These are phyloP conservation scores for Heliconius congener DNA, from an alignment of 1,140 invertebrate species.

Conservation along the genomic window DNA sequence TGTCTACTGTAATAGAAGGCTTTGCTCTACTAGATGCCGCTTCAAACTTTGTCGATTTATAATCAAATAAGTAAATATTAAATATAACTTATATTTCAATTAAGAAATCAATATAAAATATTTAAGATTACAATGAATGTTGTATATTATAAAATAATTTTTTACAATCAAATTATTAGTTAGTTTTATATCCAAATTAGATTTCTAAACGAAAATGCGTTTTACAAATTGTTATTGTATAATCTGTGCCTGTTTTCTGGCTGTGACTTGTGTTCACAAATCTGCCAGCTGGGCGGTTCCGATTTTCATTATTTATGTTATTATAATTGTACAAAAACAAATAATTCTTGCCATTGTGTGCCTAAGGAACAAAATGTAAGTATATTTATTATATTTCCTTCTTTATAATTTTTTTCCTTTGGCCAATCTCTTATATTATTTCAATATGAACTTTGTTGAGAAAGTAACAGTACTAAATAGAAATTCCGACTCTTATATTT, in stretches of 20 bases:
- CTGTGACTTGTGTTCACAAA: constrained; percentile 46
- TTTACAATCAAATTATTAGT: not conserved
- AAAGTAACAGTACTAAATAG: constrained; percentile 48
- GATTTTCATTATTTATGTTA: constrained; percentile 45
- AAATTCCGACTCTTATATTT: constrained; percentile 36
- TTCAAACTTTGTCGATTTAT: not conserved
- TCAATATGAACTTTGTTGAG: constrained; percentile 29
- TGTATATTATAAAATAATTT: not conserved
- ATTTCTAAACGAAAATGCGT: not conserved
- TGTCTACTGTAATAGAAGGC: not conserved
- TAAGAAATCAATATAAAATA: not conserved
- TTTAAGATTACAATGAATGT: not conserved
- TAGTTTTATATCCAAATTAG: not conserved
- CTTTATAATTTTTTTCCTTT: not conserved
- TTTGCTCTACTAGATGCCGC: constrained; percentile 12
- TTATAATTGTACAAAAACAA: constrained; percentile 35
- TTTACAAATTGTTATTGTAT: constrained; percentile 14
- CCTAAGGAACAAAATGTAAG: constrained; percentile 46
- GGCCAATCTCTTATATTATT: not conserved
- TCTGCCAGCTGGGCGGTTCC: constrained; percentile 76
- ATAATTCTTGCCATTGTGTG: constrained; percentile 37
- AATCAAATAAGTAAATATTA: not conserved
- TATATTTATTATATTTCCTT: constrained; percentile 29
- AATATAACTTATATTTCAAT: not conserved
- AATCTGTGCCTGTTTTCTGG: constrained; percentile 31